phyloP scores from a whole-genome alignment of 1,140 invertebrate genomes.

The Euglossa dilemma region DNA sequence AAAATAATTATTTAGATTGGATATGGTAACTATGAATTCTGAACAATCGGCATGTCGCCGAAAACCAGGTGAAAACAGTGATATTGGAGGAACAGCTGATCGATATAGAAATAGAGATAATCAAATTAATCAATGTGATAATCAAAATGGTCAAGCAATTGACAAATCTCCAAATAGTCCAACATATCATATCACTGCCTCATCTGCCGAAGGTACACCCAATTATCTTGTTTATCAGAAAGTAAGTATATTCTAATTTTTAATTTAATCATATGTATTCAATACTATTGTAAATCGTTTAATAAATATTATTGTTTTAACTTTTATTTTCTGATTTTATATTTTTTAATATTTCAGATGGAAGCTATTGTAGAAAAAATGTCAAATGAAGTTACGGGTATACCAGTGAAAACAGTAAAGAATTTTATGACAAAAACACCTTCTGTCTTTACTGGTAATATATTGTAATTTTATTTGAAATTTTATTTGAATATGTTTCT shows the following conservation, averaged over 20 bases:
- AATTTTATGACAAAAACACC: conserved; percentile 99
- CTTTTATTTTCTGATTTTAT: neutral
- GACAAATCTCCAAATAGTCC: conserved; percentile 69
- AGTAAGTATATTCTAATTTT: conserved; percentile 54
- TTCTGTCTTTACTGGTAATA: conserved; percentile 93
- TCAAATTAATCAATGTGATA: conserved; percentile 37
- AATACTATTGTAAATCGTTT: neutral
- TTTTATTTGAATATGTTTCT: too few species aligned
- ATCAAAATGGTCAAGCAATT: conserved; percentile 61
- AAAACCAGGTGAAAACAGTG: conserved; percentile 73
- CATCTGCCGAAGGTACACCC: conserved; percentile 77
- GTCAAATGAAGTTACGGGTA: conserved; percentile 96
- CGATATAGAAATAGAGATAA: conserved; percentile 59
- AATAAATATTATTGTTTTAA: neutral
- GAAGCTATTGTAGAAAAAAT: conserved; percentile 97
- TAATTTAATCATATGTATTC: neutral
- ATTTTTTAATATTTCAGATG: conserved; percentile 88
- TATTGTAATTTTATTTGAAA: neutral
- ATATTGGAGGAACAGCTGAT: conserved; percentile 67
- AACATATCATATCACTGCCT: conserved; percentile 70
- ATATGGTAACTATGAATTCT: conserved; percentile 82
- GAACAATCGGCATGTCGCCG: conserved; percentile 79
- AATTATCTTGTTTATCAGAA: conserved; percentile 80
- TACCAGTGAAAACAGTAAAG: conserved; percentile 98
- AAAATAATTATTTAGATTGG: conserved; percentile 67